These are phyloP conservation scores for Tinea semifulvella DNA, from an alignment of 2,888 invertebrate genomes.

Conservation along the genomic window DNA sequence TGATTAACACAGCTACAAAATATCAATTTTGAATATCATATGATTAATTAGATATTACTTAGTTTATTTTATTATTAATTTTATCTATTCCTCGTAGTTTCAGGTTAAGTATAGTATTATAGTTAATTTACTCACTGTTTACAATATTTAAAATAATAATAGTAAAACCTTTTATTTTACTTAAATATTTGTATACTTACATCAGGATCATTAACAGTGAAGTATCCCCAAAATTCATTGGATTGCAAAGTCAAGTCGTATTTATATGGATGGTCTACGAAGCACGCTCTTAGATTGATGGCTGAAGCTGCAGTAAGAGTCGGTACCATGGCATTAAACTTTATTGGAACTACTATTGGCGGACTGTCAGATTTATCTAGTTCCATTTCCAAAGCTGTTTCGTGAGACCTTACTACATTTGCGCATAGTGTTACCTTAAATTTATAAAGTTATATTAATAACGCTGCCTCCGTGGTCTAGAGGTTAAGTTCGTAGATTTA, in stretches of 20 bases:
- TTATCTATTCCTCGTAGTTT: too few relatives aligned
- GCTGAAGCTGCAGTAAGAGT: slow-evolving; percentile 52
- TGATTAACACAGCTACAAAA: too few relatives aligned
- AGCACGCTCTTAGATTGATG: slow-evolving; percentile 65
- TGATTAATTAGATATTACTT: too few relatives aligned
- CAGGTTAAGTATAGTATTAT: too few relatives aligned
- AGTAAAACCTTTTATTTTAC: not conserved
- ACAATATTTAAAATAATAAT: not conserved
- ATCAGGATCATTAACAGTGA: slow-evolving; percentile 38
- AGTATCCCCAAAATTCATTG: slow-evolving; percentile 56
- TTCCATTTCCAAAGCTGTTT: slow-evolving; percentile 56
- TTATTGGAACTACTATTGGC: slow-evolving; percentile 59
- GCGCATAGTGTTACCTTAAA: slow-evolving; percentile 65
- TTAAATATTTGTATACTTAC: slow-evolving; percentile 27
- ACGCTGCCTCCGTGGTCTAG: not conserved
- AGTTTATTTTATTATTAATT: too few relatives aligned
- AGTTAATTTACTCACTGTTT: too few relatives aligned
- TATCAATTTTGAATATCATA: too few relatives aligned
- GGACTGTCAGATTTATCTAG: slow-evolving; percentile 67
- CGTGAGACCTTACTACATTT: slow-evolving; percentile 53
- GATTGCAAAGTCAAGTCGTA: slow-evolving; percentile 55
- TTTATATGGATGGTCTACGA: slow-evolving; percentile 63
- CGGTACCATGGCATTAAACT: slow-evolving; percentile 59
- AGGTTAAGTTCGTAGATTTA: too few relatives aligned
- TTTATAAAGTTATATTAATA: not conserved